These are phyloP conservation scores for Lutjanus campechanus DNA, from an alignment of 2,797 vertebrate species.

Conservation along the genomic window DNA sequence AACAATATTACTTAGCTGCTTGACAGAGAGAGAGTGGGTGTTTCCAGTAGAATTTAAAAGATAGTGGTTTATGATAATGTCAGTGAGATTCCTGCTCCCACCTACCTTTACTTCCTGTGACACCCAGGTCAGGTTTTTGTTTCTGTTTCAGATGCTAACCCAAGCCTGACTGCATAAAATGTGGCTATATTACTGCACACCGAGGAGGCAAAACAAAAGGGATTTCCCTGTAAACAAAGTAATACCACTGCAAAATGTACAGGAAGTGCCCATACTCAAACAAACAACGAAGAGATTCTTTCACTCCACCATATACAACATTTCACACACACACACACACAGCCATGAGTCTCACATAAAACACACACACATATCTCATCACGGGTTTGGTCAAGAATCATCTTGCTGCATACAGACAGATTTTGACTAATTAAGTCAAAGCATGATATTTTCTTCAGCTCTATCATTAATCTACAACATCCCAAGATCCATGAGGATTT, in stretches of 20 bases:
- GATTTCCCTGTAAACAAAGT: not conserved
- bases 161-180: not conserved
- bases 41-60: not conserved
- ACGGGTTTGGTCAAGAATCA: not conserved
- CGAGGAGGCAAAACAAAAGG: not conserved
- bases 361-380: not conserved
- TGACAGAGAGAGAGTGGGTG: not conserved
- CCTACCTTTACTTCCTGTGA: slow-evolving; percentile 4
- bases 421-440: not conserved
- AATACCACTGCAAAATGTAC: not conserved
- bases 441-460: not conserved
- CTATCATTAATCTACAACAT: not conserved
- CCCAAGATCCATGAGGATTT: not conserved
- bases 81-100: not conserved
- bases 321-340: not conserved
- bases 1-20: not conserved
- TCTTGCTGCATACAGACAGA: not conserved
- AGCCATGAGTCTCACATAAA: not conserved
- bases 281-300: not conserved
- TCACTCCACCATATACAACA: not conserved
- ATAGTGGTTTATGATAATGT: slow-evolving; percentile 9
- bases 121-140: slow-evolving; percentile 12
- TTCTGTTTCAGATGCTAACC: not conserved
- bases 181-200: not conserved
- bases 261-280: not conserved